Evolutionary conservation across 2,888 invertebrate species (phyloP).

Genomic region (Stenoptilia bipunctidactyla): DNA sequence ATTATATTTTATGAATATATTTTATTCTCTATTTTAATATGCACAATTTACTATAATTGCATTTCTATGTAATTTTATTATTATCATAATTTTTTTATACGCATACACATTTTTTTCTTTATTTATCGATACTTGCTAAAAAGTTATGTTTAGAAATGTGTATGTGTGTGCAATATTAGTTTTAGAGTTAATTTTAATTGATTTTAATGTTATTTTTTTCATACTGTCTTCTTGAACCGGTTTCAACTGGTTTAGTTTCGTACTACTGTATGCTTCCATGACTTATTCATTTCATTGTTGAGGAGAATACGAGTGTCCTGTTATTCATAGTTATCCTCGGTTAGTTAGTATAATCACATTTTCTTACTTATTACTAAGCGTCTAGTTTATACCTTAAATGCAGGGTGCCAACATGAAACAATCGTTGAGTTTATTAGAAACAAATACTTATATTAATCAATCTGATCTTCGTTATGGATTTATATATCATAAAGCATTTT

Average conservation of each 20-base stretch:
- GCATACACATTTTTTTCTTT: slow-evolving; percentile 59
- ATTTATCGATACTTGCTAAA: slow-evolving; percentile 32
- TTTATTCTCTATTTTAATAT: slow-evolving; percentile 62
- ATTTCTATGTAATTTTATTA: slow-evolving; percentile 45
- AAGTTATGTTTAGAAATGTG: slow-evolving; percentile 57
- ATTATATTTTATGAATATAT: slow-evolving; percentile 67
- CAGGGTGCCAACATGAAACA: not conserved
- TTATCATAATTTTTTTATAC: slow-evolving; percentile 46
- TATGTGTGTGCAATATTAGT: slow-evolving; percentile 73
- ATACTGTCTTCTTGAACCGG: slow-evolving; percentile 30
- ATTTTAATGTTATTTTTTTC: slow-evolving; percentile 34
- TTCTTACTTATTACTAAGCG: slow-evolving; percentile 43
- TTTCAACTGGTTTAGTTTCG: slow-evolving; percentile 14
- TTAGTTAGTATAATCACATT: slow-evolving; percentile 66
- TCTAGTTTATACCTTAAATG: slow-evolving; percentile 36
- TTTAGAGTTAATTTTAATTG: slow-evolving; percentile 44
- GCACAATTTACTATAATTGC: slow-evolving; percentile 64
- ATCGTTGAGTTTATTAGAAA: not conserved
- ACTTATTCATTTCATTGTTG: slow-evolving; percentile 48
- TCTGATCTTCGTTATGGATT: no score
- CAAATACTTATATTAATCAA: no score
- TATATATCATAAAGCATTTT: slow-evolving; percentile 1
- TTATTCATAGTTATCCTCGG: slow-evolving; percentile 39
- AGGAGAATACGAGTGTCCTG: slow-evolving; percentile 29
- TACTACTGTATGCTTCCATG: slow-evolving; percentile 40